Conservation (phyloP, 2,797 vertebrate genomes). For the Odontamblyopus rebecca region DNA sequence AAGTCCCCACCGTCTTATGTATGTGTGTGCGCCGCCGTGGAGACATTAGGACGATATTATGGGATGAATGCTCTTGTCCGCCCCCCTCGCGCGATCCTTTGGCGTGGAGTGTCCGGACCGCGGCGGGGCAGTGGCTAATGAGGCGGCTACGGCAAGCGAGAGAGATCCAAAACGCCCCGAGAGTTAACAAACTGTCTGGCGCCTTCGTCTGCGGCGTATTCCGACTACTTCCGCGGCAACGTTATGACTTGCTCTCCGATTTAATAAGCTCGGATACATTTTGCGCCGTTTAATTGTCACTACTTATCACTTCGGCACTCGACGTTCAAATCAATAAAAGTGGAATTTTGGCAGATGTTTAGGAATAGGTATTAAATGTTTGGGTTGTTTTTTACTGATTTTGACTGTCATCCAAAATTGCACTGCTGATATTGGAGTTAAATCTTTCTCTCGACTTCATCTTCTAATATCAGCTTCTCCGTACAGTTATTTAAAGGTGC, state of each 20-base stretch:
- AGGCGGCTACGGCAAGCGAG: conserved; percentile 55
- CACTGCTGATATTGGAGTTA: background rate
- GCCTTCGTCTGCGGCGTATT: conserved; percentile 30
- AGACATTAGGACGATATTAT: conserved; percentile 56
- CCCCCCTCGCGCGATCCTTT: conserved; percentile 42
- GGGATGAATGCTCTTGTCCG: conserved; percentile 50
- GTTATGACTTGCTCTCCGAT: conserved; percentile 16
- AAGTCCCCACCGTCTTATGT: conserved; percentile 29
- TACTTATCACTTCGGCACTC: conserved; percentile 3
- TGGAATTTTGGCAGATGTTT: conserved; percentile 1
- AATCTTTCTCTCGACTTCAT: background rate
- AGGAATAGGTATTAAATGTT: background rate
- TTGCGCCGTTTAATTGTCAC: conserved; percentile 6
- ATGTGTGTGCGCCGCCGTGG: conserved; percentile 17
- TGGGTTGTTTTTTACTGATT: background rate
- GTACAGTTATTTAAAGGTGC: background rate
- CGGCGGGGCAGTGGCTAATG: conserved; percentile 74
- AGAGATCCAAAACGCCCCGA: conserved; percentile 35
- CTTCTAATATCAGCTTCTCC: background rate
- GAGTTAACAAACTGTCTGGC: conserved; percentile 53
- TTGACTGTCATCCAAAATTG: background rate
- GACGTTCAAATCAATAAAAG: conserved; percentile 6
- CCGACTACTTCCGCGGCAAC: conserved; percentile 11
- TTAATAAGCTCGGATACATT: background rate
- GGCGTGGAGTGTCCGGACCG: conserved; percentile 57